Percentiles rank a stretch among this genome's conserved stretches.
phyloP scores from a whole-genome alignment of 2,797 vertebrate species.

The Myotis findleyi region DNA sequence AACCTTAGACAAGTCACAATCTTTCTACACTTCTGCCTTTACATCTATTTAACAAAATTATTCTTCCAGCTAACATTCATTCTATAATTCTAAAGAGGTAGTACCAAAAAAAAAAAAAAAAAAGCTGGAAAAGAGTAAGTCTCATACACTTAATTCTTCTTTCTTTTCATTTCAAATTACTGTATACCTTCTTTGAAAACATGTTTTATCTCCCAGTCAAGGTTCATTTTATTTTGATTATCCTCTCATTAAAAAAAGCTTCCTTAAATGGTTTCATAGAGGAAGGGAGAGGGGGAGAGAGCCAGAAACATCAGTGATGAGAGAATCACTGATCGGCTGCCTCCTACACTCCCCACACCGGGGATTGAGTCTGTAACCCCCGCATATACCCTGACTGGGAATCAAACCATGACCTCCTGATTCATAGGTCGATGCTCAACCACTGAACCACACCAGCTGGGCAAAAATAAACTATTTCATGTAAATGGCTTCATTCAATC shows the following conservation, averaged over 20 bases:
- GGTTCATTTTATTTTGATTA: constrained; percentile 24
- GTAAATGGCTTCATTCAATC: constrained; percentile 51
- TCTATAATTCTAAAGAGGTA: not conserved
- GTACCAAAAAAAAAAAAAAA: not conserved
- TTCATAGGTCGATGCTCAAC: too few relatives aligned
- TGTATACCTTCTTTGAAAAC: constrained; percentile 2
- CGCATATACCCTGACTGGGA: too few relatives aligned
- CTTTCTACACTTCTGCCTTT: not conserved
- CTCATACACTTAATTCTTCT: not conserved
- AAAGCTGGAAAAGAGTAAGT: not conserved
- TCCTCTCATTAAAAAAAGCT: not conserved
- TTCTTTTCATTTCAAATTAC: not conserved
- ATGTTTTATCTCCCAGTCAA: not conserved
- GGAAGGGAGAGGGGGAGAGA: too few relatives aligned
- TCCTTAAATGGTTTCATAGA: too few relatives aligned
- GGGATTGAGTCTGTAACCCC: too few relatives aligned
- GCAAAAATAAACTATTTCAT: constrained; percentile 22
- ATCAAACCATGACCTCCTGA: too few relatives aligned
- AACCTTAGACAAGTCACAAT: not conserved
- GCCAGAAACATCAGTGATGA: too few relatives aligned
- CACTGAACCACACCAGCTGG: too few relatives aligned
- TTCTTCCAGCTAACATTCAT: constrained; percentile 3
- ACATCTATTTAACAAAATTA: not conserved
- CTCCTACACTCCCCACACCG: too few relatives aligned
- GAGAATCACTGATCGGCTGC: too few relatives aligned